Evolutionary conservation across 2,113 vertebrate genomes (phyloP).

Genomic region (Syngnathus typhle): DNA sequence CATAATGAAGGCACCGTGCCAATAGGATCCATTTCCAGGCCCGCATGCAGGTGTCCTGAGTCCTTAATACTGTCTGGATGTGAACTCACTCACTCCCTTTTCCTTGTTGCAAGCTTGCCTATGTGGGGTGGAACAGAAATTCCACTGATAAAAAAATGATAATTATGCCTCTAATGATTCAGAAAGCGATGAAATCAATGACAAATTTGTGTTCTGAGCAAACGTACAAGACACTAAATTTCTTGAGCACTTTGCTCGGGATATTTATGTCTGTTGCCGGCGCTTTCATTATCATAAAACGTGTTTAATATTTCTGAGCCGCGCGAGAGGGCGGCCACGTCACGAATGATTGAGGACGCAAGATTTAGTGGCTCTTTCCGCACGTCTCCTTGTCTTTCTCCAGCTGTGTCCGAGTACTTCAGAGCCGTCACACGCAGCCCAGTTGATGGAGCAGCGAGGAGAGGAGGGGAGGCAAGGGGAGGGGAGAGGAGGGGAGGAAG

Average conservation of each 20-base stretch:
- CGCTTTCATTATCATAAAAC: constrained; percentile 67
- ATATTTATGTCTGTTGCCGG: constrained; percentile 60
- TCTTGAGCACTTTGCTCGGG: constrained; percentile 46
- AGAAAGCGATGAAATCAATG: constrained; percentile 55
- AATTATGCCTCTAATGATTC: constrained; percentile 42
- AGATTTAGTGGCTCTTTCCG: constrained; percentile 56
- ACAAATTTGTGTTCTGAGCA: constrained; percentile 54
- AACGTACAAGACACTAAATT: constrained; percentile 62
- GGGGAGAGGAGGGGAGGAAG: constrained; percentile 6
- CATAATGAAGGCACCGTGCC: constrained; percentile 42
- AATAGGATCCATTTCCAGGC: constrained; percentile 40
- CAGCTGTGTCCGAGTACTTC: constrained; percentile 61
- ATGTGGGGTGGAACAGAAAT: constrained; percentile 4
- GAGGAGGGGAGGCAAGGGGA: neutral
- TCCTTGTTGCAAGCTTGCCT: constrained; percentile 16
- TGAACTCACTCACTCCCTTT: constrained; percentile 6
- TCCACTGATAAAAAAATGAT: constrained; percentile 51
- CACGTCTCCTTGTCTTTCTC: constrained; percentile 33
- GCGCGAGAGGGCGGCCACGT: constrained; percentile 52
- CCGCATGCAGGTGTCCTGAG: constrained; percentile 18
- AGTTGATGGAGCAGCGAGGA: constrained; percentile 21
- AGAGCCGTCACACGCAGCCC: constrained; percentile 36
- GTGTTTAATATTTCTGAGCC: constrained; percentile 69
- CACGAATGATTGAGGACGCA: constrained; percentile 62
- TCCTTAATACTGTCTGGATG: constrained; percentile 13